A percentile compares a stretch with the other conserved stretches of the same genome.
phyloP scores from a whole-genome alignment of 2,888 invertebrate species.

The Pterostichus madidus region DNA sequence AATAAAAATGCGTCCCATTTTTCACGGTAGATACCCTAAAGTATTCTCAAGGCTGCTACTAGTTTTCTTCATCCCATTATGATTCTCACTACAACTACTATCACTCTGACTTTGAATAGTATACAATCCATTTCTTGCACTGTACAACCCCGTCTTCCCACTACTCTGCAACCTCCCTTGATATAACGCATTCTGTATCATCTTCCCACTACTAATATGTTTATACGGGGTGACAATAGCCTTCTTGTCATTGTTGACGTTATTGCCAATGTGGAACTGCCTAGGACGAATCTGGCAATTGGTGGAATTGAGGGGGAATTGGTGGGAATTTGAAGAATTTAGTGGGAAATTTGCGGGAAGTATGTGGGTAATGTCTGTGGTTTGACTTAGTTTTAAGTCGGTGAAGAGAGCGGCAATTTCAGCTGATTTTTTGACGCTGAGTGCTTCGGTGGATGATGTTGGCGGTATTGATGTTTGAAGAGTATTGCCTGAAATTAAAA shows the following conservation, averaged over 20 bases:
- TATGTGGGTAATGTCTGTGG: conserved; percentile 83
- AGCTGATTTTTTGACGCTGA: conserved; percentile 92
- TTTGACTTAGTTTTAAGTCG: conserved; percentile 85
- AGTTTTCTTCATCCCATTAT: conserved; percentile 69
- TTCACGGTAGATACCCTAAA: conserved; percentile 82
- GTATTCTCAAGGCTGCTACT: conserved; percentile 82
- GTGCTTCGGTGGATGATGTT: conserved; percentile 79
- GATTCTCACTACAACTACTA: conserved; percentile 70
- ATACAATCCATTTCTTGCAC: conserved; percentile 76
- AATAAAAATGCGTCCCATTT: not conserved
- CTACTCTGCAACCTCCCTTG: conserved; percentile 64
- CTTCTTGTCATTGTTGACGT: conserved; percentile 65
- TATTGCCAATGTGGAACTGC: not conserved
- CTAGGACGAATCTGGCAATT: conserved; percentile 6
- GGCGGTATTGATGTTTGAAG: conserved; percentile 69
- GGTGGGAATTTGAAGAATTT: conserved; percentile 33
- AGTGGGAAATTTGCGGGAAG: conserved; percentile 71
- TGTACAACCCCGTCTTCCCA: conserved; percentile 73
- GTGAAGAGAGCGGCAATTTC: conserved; percentile 93
- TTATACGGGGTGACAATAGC: conserved; percentile 62
- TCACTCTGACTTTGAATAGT: conserved; percentile 77
- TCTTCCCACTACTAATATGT: conserved; percentile 71
- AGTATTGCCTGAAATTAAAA: conserved; percentile 67
- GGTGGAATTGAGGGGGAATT: conserved; percentile 57
- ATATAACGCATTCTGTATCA: conserved; percentile 74